These are phyloP conservation scores for Homarus americanus DNA, from an alignment of 1,140 invertebrate species.

Conservation along the genomic window DNA sequence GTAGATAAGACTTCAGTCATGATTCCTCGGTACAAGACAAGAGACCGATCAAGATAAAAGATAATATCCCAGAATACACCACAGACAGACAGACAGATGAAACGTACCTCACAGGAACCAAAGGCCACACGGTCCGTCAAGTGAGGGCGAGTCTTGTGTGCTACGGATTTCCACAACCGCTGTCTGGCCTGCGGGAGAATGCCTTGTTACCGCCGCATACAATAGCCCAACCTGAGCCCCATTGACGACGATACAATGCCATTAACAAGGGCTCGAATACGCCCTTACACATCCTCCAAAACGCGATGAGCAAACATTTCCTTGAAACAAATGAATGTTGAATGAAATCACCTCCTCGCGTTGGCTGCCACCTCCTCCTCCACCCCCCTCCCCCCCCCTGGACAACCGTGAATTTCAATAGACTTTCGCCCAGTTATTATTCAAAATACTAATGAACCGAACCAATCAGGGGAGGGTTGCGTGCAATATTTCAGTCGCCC, in stretches of 20 bases:
- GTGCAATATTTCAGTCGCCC: neutral
- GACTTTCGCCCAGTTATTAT: neutral
- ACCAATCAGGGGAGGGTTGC: neutral
- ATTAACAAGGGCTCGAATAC: neutral
- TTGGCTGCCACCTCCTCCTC: neutral
- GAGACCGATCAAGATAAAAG: too few species aligned
- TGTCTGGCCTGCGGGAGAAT: neutral
- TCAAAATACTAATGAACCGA: slow-evolving; percentile 6
- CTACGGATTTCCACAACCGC: neutral
- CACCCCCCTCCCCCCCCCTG: too few species aligned
- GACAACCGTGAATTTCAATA: neutral
- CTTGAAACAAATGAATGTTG: slow-evolving; percentile 11
- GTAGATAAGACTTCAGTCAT: too few species aligned
- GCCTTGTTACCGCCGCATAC: neutral
- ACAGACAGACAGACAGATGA: too few species aligned
- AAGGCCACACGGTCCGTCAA: neutral
- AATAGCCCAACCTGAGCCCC: neutral
- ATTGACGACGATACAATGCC: neutral
- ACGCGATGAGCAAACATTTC: neutral
- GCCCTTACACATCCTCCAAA: neutral
- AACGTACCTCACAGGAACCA: too few species aligned
- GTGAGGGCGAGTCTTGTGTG: neutral
- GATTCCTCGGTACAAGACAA: too few species aligned
- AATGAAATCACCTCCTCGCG: neutral
- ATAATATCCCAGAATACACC: too few species aligned